These are phyloP conservation scores for Parnassius orleans DNA, from an alignment of 2,888 invertebrate species.

Conservation along the genomic window DNA sequence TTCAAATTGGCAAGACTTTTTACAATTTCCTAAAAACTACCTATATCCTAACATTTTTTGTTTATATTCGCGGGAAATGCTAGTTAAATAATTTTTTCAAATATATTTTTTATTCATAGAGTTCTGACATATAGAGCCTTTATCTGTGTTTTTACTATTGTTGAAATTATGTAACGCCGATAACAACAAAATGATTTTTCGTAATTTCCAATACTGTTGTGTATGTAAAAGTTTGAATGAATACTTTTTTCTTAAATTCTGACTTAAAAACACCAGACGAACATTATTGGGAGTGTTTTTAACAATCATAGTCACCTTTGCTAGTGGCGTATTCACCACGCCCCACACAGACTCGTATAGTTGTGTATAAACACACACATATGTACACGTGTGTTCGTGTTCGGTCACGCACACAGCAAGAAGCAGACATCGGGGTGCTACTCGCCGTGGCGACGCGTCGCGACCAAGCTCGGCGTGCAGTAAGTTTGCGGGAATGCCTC, in stretches of 20 bases:
- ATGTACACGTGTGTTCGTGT: constrained; percentile 70
- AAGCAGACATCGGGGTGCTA: constrained; percentile 87
- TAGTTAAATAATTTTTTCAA: too few species aligned
- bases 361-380: constrained; percentile 52
- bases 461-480: constrained; percentile 97
- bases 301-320: constrained; percentile 10
- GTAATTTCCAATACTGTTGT: too few species aligned
- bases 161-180: too few species aligned
- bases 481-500: constrained; percentile 81
- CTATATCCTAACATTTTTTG: too few species aligned
- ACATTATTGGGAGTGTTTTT: background rate
- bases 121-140: too few species aligned
- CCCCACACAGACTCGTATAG: constrained; percentile 22
- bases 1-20: too few species aligned
- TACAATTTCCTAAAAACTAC: too few species aligned
- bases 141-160: too few species aligned
- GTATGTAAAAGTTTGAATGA: background rate
- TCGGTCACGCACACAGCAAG: constrained; percentile 79
- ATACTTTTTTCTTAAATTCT: too few species aligned
- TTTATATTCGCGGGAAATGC: too few species aligned
- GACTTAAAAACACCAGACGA: background rate
- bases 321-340: constrained; percentile 12
- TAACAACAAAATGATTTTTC: too few species aligned
- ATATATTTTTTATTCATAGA: too few species aligned
- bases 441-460: constrained; percentile 96